A percentile compares a stretch with the other conserved stretches of the same genome.
phyloP scores from a whole-genome alignment of 2,888 invertebrate genomes.

The Noctua fimbriata region DNA sequence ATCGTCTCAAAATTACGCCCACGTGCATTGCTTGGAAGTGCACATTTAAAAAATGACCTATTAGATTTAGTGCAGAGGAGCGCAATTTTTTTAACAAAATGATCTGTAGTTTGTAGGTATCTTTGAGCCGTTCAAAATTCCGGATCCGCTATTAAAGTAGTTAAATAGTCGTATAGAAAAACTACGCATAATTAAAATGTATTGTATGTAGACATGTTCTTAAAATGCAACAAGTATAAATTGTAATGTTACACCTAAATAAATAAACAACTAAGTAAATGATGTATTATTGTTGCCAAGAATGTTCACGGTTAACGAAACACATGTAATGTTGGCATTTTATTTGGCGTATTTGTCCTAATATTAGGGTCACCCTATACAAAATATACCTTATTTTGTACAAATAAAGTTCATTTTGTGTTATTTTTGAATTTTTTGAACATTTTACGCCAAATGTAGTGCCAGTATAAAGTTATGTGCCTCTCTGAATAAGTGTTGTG shows the following conservation, averaged over 20 bases:
- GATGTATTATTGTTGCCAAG: constrained; percentile 31
- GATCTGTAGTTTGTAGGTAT: neutral
- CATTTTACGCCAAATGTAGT: neutral
- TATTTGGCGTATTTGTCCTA: neutral
- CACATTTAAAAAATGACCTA: neutral
- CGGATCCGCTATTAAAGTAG: neutral
- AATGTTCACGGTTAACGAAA: constrained; percentile 14
- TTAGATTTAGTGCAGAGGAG: neutral
- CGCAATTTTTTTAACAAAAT: constrained; percentile 1
- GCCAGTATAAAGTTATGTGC: constrained; percentile 38
- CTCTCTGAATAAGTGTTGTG: constrained; percentile 66
- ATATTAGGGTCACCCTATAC: constrained; percentile 1
- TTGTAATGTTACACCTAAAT: constrained; percentile 1
- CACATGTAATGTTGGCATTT: constrained; percentile 25
- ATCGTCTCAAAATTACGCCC: neutral
- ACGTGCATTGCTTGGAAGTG: neutral
- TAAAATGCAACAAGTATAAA: constrained; percentile 15
- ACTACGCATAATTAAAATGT: constrained; percentile 26
- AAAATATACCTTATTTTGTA: neutral
- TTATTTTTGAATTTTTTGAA: neutral
- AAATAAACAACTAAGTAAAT: constrained; percentile 21
- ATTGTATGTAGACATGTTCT: constrained; percentile 1
- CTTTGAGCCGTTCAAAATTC: neutral
- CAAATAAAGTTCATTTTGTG: neutral
- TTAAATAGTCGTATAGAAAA: neutral